These are phyloP conservation scores for Sinocyclocheilus maitianheensis DNA, from an alignment of 2,113 vertebrate species.

Conservation along the genomic window DNA sequence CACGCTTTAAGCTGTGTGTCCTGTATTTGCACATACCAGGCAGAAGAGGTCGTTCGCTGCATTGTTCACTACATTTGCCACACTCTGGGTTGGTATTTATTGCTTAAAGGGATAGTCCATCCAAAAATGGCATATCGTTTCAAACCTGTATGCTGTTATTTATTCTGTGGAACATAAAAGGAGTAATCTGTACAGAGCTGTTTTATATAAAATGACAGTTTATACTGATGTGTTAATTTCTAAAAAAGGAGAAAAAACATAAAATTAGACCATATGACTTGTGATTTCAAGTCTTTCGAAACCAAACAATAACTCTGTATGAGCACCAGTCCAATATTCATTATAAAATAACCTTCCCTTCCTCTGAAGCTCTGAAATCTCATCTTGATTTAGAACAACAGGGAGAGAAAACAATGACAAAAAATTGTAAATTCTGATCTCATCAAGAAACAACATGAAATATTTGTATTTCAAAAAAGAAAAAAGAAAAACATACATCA, in stretches of 20 bases:
- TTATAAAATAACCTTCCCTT: not conserved
- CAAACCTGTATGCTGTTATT: not conserved
- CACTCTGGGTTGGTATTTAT: not conserved
- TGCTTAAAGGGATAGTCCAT: not conserved
- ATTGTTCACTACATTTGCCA: not conserved
- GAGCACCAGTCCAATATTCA: not conserved
- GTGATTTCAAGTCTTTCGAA: not conserved
- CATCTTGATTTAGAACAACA: not conserved
- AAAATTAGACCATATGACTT: not conserved
- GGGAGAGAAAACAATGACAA: not conserved
- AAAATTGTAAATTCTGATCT: not conserved
- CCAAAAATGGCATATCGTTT: not conserved
- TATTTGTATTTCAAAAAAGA: not conserved
- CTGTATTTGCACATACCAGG: not conserved
- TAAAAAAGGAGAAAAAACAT: not conserved
- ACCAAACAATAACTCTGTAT: not conserved
- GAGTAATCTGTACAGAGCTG: not conserved
- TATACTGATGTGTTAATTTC: not conserved
- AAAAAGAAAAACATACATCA: too few relatives aligned
- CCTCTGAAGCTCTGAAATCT: not conserved
- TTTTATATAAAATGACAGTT: not conserved
- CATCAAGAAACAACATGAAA: not conserved
- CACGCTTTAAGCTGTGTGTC: not conserved
- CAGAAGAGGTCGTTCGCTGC: conserved; percentile 3
- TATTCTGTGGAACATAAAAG: not conserved